phyloP scores from a whole-genome alignment of 2,113 vertebrate species.

The Zosterops lateralis region DNA sequence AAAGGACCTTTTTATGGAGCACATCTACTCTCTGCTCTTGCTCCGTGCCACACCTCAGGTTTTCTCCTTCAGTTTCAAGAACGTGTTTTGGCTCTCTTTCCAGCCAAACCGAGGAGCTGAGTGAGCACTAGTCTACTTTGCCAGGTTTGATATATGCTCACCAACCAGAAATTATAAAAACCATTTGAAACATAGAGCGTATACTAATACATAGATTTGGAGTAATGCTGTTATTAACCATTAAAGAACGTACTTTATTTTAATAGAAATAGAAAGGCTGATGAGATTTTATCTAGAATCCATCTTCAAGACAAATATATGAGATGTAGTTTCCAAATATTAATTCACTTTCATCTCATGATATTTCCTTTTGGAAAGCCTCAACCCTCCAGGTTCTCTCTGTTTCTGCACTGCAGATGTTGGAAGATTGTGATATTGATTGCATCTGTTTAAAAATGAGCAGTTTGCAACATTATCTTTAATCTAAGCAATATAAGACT shows the following conservation, averaged over 20 bases:
- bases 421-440: not conserved
- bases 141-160: not conserved
- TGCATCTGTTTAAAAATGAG: slow-evolving; percentile 11
- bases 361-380: slow-evolving; percentile 34
- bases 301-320: not conserved
- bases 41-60: not conserved
- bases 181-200: not conserved
- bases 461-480: not conserved
- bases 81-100: not conserved
- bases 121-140: not conserved
- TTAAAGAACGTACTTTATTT: not conserved
- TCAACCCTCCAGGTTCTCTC: not conserved
- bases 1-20: not conserved
- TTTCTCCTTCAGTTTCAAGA: not conserved
- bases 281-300: not conserved
- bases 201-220: not conserved
- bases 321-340: not conserved
- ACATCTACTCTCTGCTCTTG: not conserved
- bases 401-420: slow-evolving; percentile 17
- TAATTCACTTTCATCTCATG: not conserved
- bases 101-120: not conserved
- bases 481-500: not conserved
- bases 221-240: not conserved
- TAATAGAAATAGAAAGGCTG: not conserved
- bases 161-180: not conserved